Evolutionary conservation across 2,888 invertebrate genomes (phyloP).

Genomic region (Miltochrista miniata): DNA sequence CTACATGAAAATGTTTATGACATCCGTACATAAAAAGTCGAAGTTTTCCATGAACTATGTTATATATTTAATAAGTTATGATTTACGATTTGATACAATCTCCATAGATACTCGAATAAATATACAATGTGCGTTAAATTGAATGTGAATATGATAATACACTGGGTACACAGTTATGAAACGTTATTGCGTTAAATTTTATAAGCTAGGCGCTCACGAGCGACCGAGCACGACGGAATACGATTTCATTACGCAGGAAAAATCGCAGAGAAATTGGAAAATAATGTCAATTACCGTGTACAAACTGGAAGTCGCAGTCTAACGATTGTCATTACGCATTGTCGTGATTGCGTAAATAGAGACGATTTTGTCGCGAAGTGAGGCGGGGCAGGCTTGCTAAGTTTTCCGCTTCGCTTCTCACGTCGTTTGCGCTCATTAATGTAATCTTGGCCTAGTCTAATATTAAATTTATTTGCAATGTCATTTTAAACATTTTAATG

Average conservation of each 20-base stretch:
- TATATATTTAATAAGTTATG: slow-evolving; percentile 6
- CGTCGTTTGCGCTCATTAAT: slow-evolving; percentile 65
- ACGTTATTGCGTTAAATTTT: slow-evolving; percentile 41
- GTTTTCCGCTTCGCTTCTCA: slow-evolving; percentile 74
- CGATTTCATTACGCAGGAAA: slow-evolving; percentile 70
- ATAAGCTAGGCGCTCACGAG: slow-evolving; percentile 44
- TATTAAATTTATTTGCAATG: slow-evolving; percentile 12
- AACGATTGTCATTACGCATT: slow-evolving; percentile 79
- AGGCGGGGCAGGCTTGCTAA: slow-evolving; percentile 59
- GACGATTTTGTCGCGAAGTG: slow-evolving; percentile 67
- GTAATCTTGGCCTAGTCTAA: slow-evolving; percentile 59
- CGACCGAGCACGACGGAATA: slow-evolving; percentile 61
- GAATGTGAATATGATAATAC: slow-evolving; percentile 29
- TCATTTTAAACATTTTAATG: too few relatives aligned
- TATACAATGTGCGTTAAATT: slow-evolving; percentile 23
- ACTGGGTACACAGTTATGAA: slow-evolving; percentile 28
- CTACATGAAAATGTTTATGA: background rate
- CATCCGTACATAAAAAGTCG: background rate
- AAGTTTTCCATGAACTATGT: background rate
- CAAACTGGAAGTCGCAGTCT: slow-evolving; percentile 63
- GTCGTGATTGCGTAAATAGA: slow-evolving; percentile 77
- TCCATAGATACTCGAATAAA: slow-evolving; percentile 18
- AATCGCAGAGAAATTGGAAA: slow-evolving; percentile 76
- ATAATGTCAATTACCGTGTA: slow-evolving; percentile 80
- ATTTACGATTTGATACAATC: slow-evolving; percentile 20